phyloP scores from a whole-genome alignment of 2,797 vertebrate genomes.

The Coregonus sp. region DNA sequence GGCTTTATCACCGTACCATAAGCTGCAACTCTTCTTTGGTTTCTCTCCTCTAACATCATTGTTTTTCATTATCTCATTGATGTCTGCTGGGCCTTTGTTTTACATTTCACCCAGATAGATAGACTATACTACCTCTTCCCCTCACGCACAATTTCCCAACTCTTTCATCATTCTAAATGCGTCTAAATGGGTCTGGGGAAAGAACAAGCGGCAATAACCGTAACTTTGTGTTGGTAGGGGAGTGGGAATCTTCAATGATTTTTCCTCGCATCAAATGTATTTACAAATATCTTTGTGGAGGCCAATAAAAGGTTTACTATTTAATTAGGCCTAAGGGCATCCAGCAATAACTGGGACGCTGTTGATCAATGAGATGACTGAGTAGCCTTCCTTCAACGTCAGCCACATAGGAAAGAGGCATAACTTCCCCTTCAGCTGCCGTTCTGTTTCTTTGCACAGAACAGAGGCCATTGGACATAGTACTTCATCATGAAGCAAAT shows the following conservation, averaged over 20 bases:
- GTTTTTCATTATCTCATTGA: slow-evolving; percentile 31
- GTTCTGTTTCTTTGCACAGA: slow-evolving; percentile 36
- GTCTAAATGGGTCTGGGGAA: slow-evolving; percentile 64
- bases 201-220: slow-evolving; percentile 65
- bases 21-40: background rate
- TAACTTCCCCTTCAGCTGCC: slow-evolving; percentile 51
- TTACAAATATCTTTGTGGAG: slow-evolving; percentile 74
- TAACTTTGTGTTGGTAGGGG: slow-evolving; percentile 59
- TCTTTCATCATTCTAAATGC: slow-evolving; percentile 79
- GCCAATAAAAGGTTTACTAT: slow-evolving; percentile 79
- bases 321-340: slow-evolving; percentile 76
- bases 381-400: slow-evolving; percentile 51
- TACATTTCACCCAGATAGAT: slow-evolving; percentile 55
- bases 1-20: background rate
- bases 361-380: slow-evolving; percentile 68
- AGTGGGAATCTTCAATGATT: slow-evolving; percentile 68
- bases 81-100: slow-evolving; percentile 27
- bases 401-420: slow-evolving; percentile 42
- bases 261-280: slow-evolving; percentile 71
- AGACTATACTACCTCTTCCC: slow-evolving; percentile 50
- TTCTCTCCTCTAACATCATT: background rate
- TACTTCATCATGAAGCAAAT: slow-evolving; percentile 45
- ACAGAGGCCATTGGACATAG: slow-evolving; percentile 27
- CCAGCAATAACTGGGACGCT: slow-evolving; percentile 52
- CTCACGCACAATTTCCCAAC: slow-evolving; percentile 68